Evolutionary conservation across 2,888 invertebrate species (phyloP).

Genomic region (Torymus aiolomorphi): DNA sequence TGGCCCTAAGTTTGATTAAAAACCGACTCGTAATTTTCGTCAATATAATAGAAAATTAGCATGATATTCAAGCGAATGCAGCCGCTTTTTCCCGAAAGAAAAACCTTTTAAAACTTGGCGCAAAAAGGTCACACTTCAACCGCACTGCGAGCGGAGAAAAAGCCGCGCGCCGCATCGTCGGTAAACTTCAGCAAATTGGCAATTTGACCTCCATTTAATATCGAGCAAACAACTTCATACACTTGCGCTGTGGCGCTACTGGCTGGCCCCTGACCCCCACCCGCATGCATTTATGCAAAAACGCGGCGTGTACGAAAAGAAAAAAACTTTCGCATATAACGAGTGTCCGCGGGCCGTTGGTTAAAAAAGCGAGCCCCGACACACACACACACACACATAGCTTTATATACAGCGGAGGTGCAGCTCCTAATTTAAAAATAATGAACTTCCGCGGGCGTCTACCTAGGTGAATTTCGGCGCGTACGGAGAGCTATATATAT

Average conservation of each 20-base stretch:
- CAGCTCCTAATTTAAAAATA: slow-evolving; percentile 50
- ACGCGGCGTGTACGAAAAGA: not conserved
- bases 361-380: not conserved
- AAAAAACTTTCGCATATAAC: slow-evolving; percentile 50
- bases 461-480: not conserved
- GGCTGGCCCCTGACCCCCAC: not conserved
- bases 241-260: slow-evolving; percentile 9
- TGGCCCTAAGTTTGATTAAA: too few relatives aligned
- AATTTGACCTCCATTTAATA: slow-evolving; percentile 53
- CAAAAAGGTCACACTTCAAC: not conserved
- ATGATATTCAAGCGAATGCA: slow-evolving; percentile 26
- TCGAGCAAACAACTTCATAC: slow-evolving; percentile 35
- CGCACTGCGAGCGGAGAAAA: not conserved
- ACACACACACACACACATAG: not conserved
- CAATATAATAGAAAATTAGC: slow-evolving; percentile 25
- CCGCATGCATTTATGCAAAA: slow-evolving; percentile 42
- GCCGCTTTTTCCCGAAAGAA: not conserved
- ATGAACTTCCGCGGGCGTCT: slow-evolving; percentile 18
- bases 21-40: not conserved
- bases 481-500: slow-evolving; percentile 7
- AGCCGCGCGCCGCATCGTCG: not conserved
- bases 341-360: slow-evolving; percentile 29
- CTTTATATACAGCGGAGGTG: not conserved
- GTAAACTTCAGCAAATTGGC: slow-evolving; percentile 52
- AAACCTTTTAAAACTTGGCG: slow-evolving; percentile 26